Evolutionary conservation across 2,888 invertebrate species (phyloP), one percentile per base, ranked within the genome.

Genomic region (Hybos culiciformis): DNA sequence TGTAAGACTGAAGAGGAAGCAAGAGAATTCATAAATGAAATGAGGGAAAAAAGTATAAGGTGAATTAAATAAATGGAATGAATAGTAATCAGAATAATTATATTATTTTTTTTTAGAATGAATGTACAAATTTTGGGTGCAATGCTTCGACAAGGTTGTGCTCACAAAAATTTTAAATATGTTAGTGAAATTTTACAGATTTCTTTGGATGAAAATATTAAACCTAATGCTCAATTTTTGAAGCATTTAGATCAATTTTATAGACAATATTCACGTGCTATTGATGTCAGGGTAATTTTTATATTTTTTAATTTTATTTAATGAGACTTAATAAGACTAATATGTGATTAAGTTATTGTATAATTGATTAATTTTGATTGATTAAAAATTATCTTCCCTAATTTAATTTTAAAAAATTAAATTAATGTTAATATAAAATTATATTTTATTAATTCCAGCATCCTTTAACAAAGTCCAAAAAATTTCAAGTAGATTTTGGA

Each of bases 51-150:
- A 46, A 72, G 75, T 45, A 72, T 80, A 41, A 72, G 74, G 83
- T 83, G 59, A 51, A 50, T 51, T 31, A 31, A 32, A 43, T 38
- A 8, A 21, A 26, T 23, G 41, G 33, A 38, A 5, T 14, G 21
- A n/a, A 14, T 12, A 34, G 6, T 33, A 33, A n/a, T n/a, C n/a
- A n/a, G n/a, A n/a, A n/a, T n/a, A n/a, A 39, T 41, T 36, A 41
- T 49, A 45, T 47, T 36, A 45, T 51, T 26, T 9, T 19, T 14
- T 20, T 48, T 31, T 66, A 78, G 84, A 54, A 65, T 81, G 33
- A 91, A 88, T 59, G 68, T 74, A 41, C 74, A 78, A 62, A 83
- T 92, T 48, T 62, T 87, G 39, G 83, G 83, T 12, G 75, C 82
- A 19, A 72, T 93, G 64, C 52, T 90, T 23, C 69, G 68, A 12